Base-by-base conservation (phyloP, 1,140 invertebrate species). In the Dreissena rostriformis region DNA sequence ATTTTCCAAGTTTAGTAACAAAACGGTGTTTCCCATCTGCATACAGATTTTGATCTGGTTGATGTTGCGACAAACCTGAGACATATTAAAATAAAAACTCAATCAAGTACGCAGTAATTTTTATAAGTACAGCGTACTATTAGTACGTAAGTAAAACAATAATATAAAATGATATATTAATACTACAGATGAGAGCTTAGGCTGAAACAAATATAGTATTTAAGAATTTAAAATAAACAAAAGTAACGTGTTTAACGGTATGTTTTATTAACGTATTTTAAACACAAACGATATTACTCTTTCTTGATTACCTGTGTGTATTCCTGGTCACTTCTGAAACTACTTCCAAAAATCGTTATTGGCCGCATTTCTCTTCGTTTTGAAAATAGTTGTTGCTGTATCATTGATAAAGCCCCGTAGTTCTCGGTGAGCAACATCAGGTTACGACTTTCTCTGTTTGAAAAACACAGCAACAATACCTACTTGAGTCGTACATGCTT, bases 21-120 rank as follows among this genome's bases (percentile, higher is more conserved):
- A 82, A n/a, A 92, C 87, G 0, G 91, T 91, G 39, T 86, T 87
- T 19, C 91, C 91, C 1, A 86, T 91, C 79, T 91, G 89, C 91
- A 92, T 91, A 75, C 89, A 90, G 26, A 89, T 83, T 70, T 91
- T 92, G 68, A 92, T 93, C 2, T 90, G 70, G 84, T 92, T 92
- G 83, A 93, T 93, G 75, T 93, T 93, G 1, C 92, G 85, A 83
- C 92, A 93, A 24, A 93, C 88, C 91, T 93, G 73, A 17, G 85
- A 72, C 39, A 68, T 39, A 39, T 39, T 39, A 5, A 39, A 39
- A 39, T 39, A 39, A 39, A 39, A 39, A 39, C 39, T 39, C 39
- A 39, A 39, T 39, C 39, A 39, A 39, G 39, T 39, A 39, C 8
- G 39, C 39, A 39, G 4, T 39, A 39, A 8, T 39, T 39, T 39